Percentiles rank a stretch among this genome's conserved stretches.
Evolutionary conservation across 2,888 invertebrate genomes (phyloP).

Genomic region (Sepioteuthis lessoniana): DNA sequence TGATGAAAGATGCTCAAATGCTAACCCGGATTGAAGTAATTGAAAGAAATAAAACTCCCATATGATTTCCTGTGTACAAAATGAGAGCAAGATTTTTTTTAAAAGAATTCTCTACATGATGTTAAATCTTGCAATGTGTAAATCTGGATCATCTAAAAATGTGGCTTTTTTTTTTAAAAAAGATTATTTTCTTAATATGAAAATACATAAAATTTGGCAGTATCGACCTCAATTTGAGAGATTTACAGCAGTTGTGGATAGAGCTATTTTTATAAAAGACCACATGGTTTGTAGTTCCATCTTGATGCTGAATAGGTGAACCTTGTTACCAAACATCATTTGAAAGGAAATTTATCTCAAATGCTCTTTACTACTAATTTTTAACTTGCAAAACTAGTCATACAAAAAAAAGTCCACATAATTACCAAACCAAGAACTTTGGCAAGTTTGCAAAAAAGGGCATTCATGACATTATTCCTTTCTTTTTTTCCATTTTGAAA

Average conservation of each 20-base stretch:
- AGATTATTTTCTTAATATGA: background rate
- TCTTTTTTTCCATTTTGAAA: background rate
- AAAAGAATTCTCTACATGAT: background rate
- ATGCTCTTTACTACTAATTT: background rate
- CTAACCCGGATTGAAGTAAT: background rate
- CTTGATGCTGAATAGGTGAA: background rate
- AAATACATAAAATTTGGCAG: background rate
- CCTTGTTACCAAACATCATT: background rate
- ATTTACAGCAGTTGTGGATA: background rate
- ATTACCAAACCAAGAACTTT: background rate
- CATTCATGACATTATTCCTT: background rate
- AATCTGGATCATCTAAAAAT: background rate
- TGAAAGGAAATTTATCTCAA: background rate
- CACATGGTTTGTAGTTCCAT: background rate
- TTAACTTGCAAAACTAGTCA: background rate
- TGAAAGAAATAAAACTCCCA: background rate
- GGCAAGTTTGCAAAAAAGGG: background rate
- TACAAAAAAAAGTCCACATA: background rate
- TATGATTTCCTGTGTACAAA: background rate
- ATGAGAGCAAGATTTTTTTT: background rate
- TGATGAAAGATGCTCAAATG: background rate
- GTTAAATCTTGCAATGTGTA: background rate
- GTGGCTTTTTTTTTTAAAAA: background rate
- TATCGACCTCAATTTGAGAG: background rate
- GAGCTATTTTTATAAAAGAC: background rate